A percentile compares a stretch with the other conserved stretches of the same genome.
Evolutionary conservation across 2,113 vertebrate species (phyloP).

Genomic region (Phalacrocorax aristotelis): DNA sequence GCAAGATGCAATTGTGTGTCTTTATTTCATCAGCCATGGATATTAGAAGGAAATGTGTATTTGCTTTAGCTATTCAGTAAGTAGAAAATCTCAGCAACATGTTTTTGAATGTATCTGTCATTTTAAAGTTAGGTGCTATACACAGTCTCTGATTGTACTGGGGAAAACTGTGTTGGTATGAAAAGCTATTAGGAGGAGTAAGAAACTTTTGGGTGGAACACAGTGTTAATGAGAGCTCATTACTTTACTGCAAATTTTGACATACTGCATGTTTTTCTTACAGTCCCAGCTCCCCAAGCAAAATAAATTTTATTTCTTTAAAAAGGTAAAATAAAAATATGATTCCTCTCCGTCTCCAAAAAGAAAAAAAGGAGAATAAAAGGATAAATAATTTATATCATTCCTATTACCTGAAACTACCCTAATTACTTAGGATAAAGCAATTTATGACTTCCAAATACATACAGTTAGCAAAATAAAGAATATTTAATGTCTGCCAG

Average conservation of each 20-base stretch:
- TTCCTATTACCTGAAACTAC: background rate
- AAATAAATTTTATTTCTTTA: background rate
- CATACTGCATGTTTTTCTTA: background rate
- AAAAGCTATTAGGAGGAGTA: constrained; percentile 9
- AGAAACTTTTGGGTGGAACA: constrained; percentile 29
- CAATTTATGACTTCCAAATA: background rate
- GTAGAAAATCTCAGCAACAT: background rate
- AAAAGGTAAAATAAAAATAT: background rate
- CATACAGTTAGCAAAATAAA: background rate
- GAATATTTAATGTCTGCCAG: background rate
- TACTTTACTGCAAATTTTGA: constrained; percentile 30
- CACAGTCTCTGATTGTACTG: background rate
- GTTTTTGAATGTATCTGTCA: background rate
- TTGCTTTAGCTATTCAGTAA: background rate
- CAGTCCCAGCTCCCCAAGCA: background rate
- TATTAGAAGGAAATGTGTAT: background rate
- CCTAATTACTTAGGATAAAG: background rate
- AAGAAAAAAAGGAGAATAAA: background rate
- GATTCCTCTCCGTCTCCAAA: background rate
- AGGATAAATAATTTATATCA: background rate
- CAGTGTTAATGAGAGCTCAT: constrained; percentile 52
- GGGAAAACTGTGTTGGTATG: background rate
- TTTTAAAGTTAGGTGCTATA: background rate
- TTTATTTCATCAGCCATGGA: background rate
- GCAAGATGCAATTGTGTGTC: background rate